Conservation (phyloP, 2,888 invertebrate species). For the Heliothis peltigera region DNA sequence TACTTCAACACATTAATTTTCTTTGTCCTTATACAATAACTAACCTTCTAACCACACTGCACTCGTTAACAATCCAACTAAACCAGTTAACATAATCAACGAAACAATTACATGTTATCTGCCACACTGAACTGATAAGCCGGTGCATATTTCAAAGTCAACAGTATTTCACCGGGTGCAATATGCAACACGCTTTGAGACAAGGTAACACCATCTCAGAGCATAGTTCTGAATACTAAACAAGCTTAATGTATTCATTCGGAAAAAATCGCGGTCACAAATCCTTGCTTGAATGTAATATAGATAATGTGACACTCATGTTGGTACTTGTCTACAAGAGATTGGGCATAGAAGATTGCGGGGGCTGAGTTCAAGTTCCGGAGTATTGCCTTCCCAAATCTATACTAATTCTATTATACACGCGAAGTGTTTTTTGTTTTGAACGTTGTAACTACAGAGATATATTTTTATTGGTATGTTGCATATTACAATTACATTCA, state of each 20-base stretch:
- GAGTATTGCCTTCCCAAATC: neutral
- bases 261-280: conserved; percentile 77
- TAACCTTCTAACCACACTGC: neutral
- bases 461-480: too few species aligned
- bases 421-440: too few species aligned
- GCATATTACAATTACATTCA: too few species aligned
- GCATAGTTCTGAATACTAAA: conserved; percentile 78
- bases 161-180: conserved; percentile 65
- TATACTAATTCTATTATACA: too few species aligned
- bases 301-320: conserved; percentile 65
- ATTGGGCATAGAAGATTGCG: conserved; percentile 9
- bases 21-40: too few species aligned
- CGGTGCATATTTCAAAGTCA: conserved; percentile 44
- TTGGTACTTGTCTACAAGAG: conserved; percentile 42
- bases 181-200: conserved; percentile 80
- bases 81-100: neutral
- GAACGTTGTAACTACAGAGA: too few species aligned
- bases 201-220: conserved; percentile 84
- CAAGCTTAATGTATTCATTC: conserved; percentile 79
- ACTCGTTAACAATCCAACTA: neutral
- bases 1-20: too few species aligned
- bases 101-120: conserved; percentile 6
- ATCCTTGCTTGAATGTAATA: conserved; percentile 68
- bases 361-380: neutral
- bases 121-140: conserved; percentile 28